These are phyloP conservation scores for Tenualosa ilisha DNA, from an alignment of 2,797 vertebrate species.

Conservation along the genomic window DNA sequence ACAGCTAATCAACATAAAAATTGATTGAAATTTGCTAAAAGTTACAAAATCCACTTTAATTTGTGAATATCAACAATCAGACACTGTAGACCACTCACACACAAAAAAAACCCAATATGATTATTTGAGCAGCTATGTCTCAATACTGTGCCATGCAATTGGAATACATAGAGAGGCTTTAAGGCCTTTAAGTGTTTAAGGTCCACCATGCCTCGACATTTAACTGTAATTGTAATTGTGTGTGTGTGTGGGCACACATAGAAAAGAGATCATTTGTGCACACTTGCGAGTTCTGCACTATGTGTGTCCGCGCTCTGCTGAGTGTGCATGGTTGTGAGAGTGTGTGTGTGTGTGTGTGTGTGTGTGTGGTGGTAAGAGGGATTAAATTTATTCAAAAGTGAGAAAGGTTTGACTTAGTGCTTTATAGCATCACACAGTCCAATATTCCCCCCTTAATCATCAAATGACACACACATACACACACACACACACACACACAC, in stretches of 20 bases:
- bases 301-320: not conserved
- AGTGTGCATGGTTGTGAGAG: not conserved
- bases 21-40: too few species aligned
- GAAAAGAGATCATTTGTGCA: too few species aligned
- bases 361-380: not conserved
- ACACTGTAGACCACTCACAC: too few species aligned
- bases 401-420: not conserved
- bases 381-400: not conserved
- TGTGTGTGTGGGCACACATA: too few species aligned
- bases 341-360: not conserved
- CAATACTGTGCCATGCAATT: too few species aligned
- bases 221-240: too few species aligned
- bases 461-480: not conserved
- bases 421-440: not conserved
- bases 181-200: not conserved
- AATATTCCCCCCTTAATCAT: not conserved
- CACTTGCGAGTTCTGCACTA: not conserved
- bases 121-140: too few species aligned
- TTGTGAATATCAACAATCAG: too few species aligned
- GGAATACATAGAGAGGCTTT: too few species aligned
- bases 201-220: not conserved
- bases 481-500: not conserved
- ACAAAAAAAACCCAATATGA: too few species aligned
- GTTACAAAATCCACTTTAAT: too few species aligned
- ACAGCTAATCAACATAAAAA: too few species aligned